Evolutionary conservation across 1,140 invertebrate species (phyloP).

Genomic region (Bombyx mori): ASM3026992v2 NC_085111.1:12982001-12982500

Average conservation of each 20-base stretch:
- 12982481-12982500: conserved; percentile 55
- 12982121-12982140: conserved; percentile 14
- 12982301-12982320: conserved; percentile 18
- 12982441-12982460: conserved; percentile 59
- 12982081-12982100: conserved; percentile 2
- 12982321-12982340: conserved; percentile 11
- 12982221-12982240: conserved; percentile 30
- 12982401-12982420: background rate
- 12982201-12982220: conserved; percentile 24
- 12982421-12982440: conserved; percentile 9
- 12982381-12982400: too few species aligned
- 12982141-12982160: conserved; percentile 14
- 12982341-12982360: too few species aligned
- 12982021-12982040: too few species aligned
- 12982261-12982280: conserved; percentile 20
- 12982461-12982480: conserved; percentile 48
- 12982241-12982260: conserved; percentile 22
- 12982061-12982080: background rate
- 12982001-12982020: too few species aligned
- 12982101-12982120: conserved; percentile 5
- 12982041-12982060: too few species aligned
- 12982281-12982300: conserved; percentile 27
- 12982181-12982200: conserved; percentile 45
- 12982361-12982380: too few species aligned
- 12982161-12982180: conserved; percentile 19